Conservation (phyloP, 1,140 invertebrate genomes). For the Ips nitidus region DNA sequence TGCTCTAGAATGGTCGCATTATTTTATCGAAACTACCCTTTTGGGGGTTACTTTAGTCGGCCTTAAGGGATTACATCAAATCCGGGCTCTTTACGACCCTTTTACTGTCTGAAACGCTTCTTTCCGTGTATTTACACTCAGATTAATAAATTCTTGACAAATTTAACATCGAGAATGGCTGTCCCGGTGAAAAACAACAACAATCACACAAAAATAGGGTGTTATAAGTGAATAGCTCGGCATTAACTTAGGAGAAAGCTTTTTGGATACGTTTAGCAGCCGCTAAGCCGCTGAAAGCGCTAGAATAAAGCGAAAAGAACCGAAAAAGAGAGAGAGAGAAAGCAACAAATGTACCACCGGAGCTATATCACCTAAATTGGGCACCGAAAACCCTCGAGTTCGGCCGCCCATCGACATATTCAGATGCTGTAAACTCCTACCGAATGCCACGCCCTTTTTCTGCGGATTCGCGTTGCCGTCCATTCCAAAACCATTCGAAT, state of each 20-base stretch:
- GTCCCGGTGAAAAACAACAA: not conserved
- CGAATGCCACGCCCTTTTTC: conserved; percentile 63
- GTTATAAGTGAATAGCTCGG: conserved; percentile 19
- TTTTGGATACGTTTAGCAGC: not conserved
- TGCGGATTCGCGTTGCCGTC: conserved; percentile 53
- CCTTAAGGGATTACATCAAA: no score
- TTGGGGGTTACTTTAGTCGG: no score
- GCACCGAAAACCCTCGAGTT: conserved; percentile 82
- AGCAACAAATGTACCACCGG: conserved; percentile 26
- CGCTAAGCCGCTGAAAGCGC: not conserved
- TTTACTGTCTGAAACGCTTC: no score
- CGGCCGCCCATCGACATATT: conserved; percentile 57
- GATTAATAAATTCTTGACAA: not conserved
- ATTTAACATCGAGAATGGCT: not conserved
- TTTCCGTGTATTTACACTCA: no score
- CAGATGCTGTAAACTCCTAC: conserved; percentile 54
- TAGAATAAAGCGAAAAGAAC: conserved; percentile 2
- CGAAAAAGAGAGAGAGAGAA: not conserved
- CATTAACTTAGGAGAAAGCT: conserved; percentile 4
- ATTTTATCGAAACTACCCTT: no score
- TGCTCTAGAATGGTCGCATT: no score
- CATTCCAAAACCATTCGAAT: conserved; percentile 44
- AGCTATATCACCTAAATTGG: conserved; percentile 78
- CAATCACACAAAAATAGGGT: not conserved
- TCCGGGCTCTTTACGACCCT: no score